These are phyloP conservation scores for Calidris pugnax DNA, from an alignment of 2,113 vertebrate species.

Conservation along the genomic window DNA sequence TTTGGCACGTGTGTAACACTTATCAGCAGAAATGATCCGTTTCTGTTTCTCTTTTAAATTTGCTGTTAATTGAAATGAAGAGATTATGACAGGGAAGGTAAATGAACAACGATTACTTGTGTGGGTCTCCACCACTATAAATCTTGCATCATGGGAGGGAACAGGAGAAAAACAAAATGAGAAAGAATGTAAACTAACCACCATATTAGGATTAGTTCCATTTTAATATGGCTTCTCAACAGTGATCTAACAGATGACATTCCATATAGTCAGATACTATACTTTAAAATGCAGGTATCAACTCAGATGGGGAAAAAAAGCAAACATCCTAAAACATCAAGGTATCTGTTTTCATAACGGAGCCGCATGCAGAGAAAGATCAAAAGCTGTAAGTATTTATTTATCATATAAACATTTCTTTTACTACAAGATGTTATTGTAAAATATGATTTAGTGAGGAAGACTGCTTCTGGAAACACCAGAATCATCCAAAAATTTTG, in stretches of 20 bases:
- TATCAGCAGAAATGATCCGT: slow-evolving; percentile 1
- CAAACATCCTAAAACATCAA: neutral
- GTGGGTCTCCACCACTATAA: neutral
- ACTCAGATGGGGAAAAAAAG: neutral
- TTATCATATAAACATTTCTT: neutral
- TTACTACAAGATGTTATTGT: neutral
- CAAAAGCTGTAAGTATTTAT: neutral
- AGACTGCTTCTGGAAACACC: neutral
- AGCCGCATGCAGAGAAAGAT: neutral
- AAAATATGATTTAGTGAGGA: neutral
- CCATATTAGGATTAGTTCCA: neutral
- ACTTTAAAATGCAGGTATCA: neutral
- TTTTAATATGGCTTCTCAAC: neutral
- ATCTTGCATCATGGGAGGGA: neutral
- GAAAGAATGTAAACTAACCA: neutral
- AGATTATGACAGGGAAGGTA: neutral
- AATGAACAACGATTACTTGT: neutral
- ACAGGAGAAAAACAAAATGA: neutral
- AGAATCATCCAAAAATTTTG: neutral
- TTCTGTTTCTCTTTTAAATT: neutral
- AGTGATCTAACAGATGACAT: neutral
- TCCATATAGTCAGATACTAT: neutral
- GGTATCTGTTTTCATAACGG: neutral
- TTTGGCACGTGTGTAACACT: neutral
- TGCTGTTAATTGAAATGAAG: neutral